A percentile compares a stretch with the other conserved stretches of the same genome.
Conservation (phyloP, 1,140 invertebrate genomes). For the Lasioglossum baleicum region DNA sequence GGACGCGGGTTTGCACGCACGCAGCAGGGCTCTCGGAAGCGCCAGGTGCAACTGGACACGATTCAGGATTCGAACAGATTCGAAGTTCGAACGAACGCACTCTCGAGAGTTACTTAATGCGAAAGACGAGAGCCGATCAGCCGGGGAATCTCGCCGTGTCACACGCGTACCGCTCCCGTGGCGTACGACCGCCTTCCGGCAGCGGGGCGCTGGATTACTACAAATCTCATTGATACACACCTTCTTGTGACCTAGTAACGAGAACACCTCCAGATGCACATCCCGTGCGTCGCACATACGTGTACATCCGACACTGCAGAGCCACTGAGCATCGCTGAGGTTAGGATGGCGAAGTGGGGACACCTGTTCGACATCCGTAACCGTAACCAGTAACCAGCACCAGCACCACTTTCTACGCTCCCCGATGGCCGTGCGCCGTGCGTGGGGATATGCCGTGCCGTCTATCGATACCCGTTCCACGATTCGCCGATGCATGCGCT, state of each 20-base stretch:
- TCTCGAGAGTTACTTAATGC: background rate
- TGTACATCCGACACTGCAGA: constrained; percentile 46
- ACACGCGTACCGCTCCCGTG: constrained; percentile 21
- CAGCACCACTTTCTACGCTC: constrained; percentile 48
- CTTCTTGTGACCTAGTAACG: constrained; percentile 55
- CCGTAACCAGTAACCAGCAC: constrained; percentile 8
- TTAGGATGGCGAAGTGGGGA: constrained; percentile 52
- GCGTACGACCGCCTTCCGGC: background rate
- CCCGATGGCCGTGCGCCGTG: constrained; percentile 21
- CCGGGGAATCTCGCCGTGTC: background rate
- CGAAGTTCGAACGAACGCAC: background rate
- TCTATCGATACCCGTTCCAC: constrained; percentile 31
- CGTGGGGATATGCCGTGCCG: constrained; percentile 7
- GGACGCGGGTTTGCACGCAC: constrained; percentile 1
- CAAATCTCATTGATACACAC: constrained; percentile 51
- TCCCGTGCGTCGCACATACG: constrained; percentile 50
- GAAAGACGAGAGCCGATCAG: background rate
- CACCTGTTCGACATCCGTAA: constrained; percentile 59
- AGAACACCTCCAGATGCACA: constrained; percentile 43
- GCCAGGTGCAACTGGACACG: constrained; percentile 22
- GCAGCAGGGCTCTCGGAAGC: constrained; percentile 11
- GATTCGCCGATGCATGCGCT: constrained; percentile 24
- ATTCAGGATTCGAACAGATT: constrained; percentile 7
- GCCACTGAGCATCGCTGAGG: constrained; percentile 50
- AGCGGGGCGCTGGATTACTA: constrained; percentile 1